phyloP scores from a whole-genome alignment of 2,888 invertebrate genomes.

The Trisateles emortualis region DNA sequence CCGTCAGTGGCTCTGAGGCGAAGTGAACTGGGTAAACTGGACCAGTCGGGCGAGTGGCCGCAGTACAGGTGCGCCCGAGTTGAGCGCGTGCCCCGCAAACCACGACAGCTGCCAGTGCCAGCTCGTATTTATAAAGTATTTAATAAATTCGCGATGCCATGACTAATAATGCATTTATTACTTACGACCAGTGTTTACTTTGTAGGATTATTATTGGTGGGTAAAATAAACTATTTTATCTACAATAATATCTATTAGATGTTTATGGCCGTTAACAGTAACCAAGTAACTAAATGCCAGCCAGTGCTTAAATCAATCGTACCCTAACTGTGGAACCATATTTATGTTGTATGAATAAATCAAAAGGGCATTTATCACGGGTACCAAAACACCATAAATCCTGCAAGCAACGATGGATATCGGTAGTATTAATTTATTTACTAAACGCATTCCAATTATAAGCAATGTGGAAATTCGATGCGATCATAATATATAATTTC shows the following conservation, averaged over 20 bases:
- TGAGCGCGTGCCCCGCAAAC: constrained; percentile 52
- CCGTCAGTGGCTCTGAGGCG: constrained; percentile 9
- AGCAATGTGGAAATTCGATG: constrained; percentile 25
- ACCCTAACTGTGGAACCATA: constrained; percentile 15
- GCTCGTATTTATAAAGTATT: constrained; percentile 52
- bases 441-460: constrained; percentile 34
- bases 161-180: neutral
- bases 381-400: constrained; percentile 40
- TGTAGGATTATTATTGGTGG: too few species aligned
- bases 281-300: constrained; percentile 30
- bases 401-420: constrained; percentile 28
- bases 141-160: constrained; percentile 28
- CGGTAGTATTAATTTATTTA: constrained; percentile 34
- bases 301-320: constrained; percentile 24
- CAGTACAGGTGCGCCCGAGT: constrained; percentile 60
- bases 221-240: too few species aligned
- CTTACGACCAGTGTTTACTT: too few species aligned
- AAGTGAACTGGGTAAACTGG: constrained; percentile 48
- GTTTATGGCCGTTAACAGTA: constrained; percentile 23
- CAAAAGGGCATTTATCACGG: constrained; percentile 27
- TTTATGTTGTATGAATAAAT: constrained; percentile 40
- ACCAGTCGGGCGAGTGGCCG: constrained; percentile 53
- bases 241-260: neutral
- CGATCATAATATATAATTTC: constrained; percentile 24
- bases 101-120: constrained; percentile 47